Evolutionary conservation across 2,888 invertebrate species (phyloP).

Genomic region (Drosophila phalerata): DNA sequence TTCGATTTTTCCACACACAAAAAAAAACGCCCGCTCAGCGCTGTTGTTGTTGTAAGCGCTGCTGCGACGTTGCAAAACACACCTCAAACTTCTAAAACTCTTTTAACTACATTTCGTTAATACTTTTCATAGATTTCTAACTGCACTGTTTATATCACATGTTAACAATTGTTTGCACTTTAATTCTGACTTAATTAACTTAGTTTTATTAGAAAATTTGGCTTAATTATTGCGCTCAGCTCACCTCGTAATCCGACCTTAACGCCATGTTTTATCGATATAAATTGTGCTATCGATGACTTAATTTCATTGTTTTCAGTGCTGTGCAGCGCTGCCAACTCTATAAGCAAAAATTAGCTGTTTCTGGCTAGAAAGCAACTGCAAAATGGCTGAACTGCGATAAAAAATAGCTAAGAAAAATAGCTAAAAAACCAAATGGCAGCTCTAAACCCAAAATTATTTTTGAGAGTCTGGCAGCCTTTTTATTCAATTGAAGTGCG

Average conservation of each 20-base stretch:
- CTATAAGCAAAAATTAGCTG: too few relatives aligned
- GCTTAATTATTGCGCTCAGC: slow-evolving; percentile 76
- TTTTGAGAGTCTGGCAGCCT: too few relatives aligned
- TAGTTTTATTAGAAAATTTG: slow-evolving; percentile 58
- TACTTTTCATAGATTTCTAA: slow-evolving; percentile 14
- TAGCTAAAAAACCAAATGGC: too few relatives aligned
- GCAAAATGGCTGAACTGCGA: too few relatives aligned
- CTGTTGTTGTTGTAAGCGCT: slow-evolving; percentile 35
- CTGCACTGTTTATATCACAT: slow-evolving; percentile 35
- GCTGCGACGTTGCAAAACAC: slow-evolving; percentile 47
- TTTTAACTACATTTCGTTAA: slow-evolving; percentile 10
- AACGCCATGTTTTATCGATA: slow-evolving; percentile 84
- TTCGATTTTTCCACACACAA: slow-evolving; percentile 68
- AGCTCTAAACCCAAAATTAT: too few relatives aligned
- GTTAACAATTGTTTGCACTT: slow-evolving; percentile 69
- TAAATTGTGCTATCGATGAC: slow-evolving; percentile 50
- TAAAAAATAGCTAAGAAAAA: too few relatives aligned
- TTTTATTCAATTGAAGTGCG: too few relatives aligned
- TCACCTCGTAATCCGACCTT: slow-evolving; percentile 85
- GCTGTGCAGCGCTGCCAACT: slow-evolving; percentile 21
- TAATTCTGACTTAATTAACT: slow-evolving; percentile 60
- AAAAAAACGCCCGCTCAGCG: slow-evolving; percentile 74
- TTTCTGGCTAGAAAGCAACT: too few relatives aligned
- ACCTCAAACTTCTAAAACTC: slow-evolving; percentile 38
- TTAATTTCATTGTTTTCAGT: slow-evolving; percentile 2